Evolutionary conservation across 2,888 invertebrate genomes (phyloP).

Genomic region (Napeogenes inachia): DNA sequence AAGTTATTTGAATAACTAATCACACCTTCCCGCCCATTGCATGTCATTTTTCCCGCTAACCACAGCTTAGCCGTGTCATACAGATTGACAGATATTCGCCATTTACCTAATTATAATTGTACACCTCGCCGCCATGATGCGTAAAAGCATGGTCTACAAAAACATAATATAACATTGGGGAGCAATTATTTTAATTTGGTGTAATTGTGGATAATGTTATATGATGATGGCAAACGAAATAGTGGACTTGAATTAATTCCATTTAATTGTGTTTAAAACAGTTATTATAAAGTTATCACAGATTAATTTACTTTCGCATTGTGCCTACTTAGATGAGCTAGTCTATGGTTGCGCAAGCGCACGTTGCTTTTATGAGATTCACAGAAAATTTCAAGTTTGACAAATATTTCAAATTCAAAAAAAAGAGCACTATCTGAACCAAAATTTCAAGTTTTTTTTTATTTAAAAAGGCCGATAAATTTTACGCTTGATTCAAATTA

Average conservation of each 20-base stretch:
- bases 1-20: slow-evolving; percentile 16
- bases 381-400: too few relatives aligned
- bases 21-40: slow-evolving; percentile 37
- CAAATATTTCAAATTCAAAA: too few relatives aligned
- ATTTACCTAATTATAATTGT: slow-evolving; percentile 49
- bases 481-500: too few relatives aligned
- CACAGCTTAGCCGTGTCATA: slow-evolving; percentile 45
- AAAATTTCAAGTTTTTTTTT: too few relatives aligned
- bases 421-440: too few relatives aligned
- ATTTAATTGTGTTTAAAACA: neutral
- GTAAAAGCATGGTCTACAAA: slow-evolving; percentile 34
- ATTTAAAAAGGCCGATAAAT: too few relatives aligned
- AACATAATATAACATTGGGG: neutral
- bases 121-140: slow-evolving; percentile 37
- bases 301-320: neutral
- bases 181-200: slow-evolving; percentile 7
- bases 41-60: slow-evolving; percentile 41
- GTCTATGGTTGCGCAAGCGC: neutral
- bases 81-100: slow-evolving; percentile 48
- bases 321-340: neutral
- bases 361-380: too few relatives aligned
- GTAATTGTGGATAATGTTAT: slow-evolving; percentile 2
- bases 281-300: neutral
- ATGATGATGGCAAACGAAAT: neutral
- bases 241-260: neutral